Evolutionary conservation across 2,888 invertebrate species (phyloP), one percentile per base, ranked within the genome.

Genomic region (Molanna angustata): DNA sequence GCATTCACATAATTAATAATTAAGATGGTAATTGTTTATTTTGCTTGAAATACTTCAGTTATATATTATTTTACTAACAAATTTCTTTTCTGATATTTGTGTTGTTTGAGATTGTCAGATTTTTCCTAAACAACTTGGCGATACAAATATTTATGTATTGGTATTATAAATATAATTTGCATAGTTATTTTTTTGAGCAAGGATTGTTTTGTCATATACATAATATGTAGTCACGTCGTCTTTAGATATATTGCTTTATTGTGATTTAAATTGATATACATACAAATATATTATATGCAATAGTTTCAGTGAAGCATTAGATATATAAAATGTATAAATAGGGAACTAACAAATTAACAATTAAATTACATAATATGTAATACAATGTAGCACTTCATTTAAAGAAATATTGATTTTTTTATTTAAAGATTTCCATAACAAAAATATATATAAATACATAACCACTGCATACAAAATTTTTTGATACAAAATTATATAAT

Each of bases 171-270:
- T n/a, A n/a, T n/a, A n/a, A n/a, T n/a, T n/a, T n/a, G n/a, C n/a
- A n/a, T n/a, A n/a, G n/a, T n/a, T n/a, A n/a, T n/a, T n/a, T n/a
- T n/a, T 40, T 14, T 39, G 51, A 37, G 45, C 22, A 6, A 32
- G 51, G 45, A 37, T 43, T 51, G 32, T 40, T 32, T 40, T 50
- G 6, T 50, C 22, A 32, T 42, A 27, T 33, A 44, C 17, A 31
- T 52, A 40, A 48, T 54, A 46, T 54, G 76, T 77, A 76, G 76
- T 76, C 76, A n/a, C n/a, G n/a, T n/a, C n/a, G 76, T 75, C 75
- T 76, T 75, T 76, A 77, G 76, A 73, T 75, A 75, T 76, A 76
- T 76, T 55, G 76, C 76, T 77, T 77, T 75, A 76, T 75, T 77
- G 76, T 77, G 76, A 77, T 77, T 76, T 76, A 52, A 41, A 46